A percentile compares a stretch with the other conserved stretches of the same genome.
Conservation (phyloP, 2,113 vertebrate genomes). For the Tragelaphus scriptus region DNA sequence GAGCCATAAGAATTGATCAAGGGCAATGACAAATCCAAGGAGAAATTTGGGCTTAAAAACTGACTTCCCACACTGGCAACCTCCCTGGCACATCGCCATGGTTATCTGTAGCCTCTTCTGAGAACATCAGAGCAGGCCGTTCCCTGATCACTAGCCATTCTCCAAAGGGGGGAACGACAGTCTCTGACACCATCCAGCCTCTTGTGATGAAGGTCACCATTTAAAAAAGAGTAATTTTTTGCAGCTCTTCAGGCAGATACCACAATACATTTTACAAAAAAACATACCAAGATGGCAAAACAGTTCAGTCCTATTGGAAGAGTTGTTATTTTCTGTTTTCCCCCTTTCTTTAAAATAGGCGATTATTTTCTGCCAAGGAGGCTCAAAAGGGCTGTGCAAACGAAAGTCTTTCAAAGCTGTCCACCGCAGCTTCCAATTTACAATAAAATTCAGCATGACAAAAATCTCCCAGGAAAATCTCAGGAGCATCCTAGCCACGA, state of each 20-base stretch:
- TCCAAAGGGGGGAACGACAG: slow-evolving; percentile 27
- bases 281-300: slow-evolving; percentile 47
- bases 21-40: not conserved
- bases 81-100: slow-evolving; percentile 17
- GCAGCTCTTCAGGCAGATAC: slow-evolving; percentile 27
- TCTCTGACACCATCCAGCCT: not conserved
- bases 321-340: slow-evolving; percentile 27
- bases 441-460: slow-evolving; percentile 74
- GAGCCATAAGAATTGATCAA: not conserved
- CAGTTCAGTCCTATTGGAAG: slow-evolving; percentile 28
- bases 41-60: slow-evolving; percentile 24
- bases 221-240: slow-evolving; percentile 62
- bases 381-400: slow-evolving; percentile 75
- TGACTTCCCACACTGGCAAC: not conserved
- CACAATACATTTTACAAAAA: slow-evolving; percentile 47
- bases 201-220: slow-evolving; percentile 65
- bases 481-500: slow-evolving; percentile 65
- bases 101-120: slow-evolving; percentile 34
- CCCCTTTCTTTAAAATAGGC: slow-evolving; percentile 56
- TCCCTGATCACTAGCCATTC: not conserved
- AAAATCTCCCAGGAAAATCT: slow-evolving; percentile 74
- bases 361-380: slow-evolving; percentile 72
- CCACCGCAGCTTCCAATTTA: slow-evolving; percentile 73
- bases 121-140: slow-evolving; percentile 42
- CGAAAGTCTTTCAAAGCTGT: slow-evolving; percentile 77